Evolutionary conservation across 2,797 vertebrate species (phyloP), one percentile per base, ranked within the genome.

Genomic region (Dromococcyx pavoninus): DNA sequence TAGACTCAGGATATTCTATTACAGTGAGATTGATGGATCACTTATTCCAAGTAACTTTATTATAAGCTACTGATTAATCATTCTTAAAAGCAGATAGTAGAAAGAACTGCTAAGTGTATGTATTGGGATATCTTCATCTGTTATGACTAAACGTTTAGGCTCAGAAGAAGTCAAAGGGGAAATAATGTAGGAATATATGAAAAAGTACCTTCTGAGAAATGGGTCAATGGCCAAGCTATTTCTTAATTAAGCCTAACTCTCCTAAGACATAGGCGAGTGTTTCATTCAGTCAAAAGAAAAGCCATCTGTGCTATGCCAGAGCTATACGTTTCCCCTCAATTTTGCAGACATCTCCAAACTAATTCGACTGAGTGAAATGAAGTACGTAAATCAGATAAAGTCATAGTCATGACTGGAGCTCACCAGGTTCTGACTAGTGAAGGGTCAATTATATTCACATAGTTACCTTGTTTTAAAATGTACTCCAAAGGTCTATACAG

Each of bases 31-130:
- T 85, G 81, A 95, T 92, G 84, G 35, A 87, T 87, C 71, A 53
- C 32, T 79, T 85, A 90, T 66, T 58, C 41, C 53, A 82, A 76
- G 33, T 85, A 95, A 95, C 64, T 80, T 71, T 83, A 64, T 91
- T 93, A 71, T 30, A 80, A 74, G 4, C 18, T 67, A 62, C 51
- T 44, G 74, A 87, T 91, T 85, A 89, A 93, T 81, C 73, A 50
- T 2, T 84, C 62, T 81, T 46, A 32, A 54, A 93, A 87, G n/a
- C 37, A 85, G 60, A 48, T 22, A 74, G 62, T 53, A 62, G 65
- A 86, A 93, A 37, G 28, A 92, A 53, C 27, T 15, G 24, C n/a
- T 60, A 54, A 73, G 16, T 58, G 18, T 23, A n/a, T 44, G 18
- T 37, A 46, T 66, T 46, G 11, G 28, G 22, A 60, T 79, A 74